phyloP scores from a whole-genome alignment of 2,113 vertebrate species.

The Scopus umbretta region DNA sequence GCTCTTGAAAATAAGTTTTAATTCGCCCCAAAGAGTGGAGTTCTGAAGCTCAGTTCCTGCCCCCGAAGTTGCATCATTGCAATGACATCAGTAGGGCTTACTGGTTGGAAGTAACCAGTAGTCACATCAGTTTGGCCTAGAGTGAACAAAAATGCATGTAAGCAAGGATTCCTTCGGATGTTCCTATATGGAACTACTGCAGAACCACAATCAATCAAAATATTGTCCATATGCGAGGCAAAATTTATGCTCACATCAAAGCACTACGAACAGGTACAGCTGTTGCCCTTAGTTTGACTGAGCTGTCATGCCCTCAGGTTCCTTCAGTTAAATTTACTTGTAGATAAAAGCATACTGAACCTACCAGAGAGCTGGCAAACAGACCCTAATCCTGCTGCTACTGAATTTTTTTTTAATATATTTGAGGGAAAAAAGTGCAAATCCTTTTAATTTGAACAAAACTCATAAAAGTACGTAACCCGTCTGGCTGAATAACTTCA shows the following conservation, averaged over 20 bases:
- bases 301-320: not conserved
- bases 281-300: not conserved
- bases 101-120: not conserved
- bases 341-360: no score
- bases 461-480: rapidly evolving
- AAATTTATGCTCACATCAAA: rapidly evolving
- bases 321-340: not conserved
- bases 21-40: not conserved
- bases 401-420: not conserved
- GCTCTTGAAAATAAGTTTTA: not conserved
- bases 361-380: not conserved
- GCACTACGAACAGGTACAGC: not conserved
- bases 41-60: not conserved
- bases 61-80: rapidly evolving
- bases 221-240: rapidly evolving
- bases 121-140: not conserved
- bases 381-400: no score
- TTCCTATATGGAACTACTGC: no score
- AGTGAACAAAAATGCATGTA: rapidly evolving
- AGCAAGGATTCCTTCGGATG: not conserved
- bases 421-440: not conserved
- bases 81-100: not conserved
- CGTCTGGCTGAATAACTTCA: not conserved
- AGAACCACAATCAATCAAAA: not conserved
- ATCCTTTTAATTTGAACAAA: not conserved